Conservation (phyloP, 2,888 invertebrate species). For the Epistrophe grossulariae region DNA sequence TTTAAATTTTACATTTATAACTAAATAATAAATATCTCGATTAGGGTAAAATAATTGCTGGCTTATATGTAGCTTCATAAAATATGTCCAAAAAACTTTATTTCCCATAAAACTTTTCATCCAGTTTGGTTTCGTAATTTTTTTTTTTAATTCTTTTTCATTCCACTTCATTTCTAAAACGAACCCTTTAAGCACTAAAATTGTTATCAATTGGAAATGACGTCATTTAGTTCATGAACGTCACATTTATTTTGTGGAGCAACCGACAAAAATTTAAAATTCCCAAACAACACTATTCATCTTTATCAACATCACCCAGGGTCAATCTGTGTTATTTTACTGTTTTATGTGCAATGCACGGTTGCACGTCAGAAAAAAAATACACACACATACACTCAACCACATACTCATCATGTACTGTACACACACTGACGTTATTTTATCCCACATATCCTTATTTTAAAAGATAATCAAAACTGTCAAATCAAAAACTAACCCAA, state of each 20-base stretch:
- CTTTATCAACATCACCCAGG: conserved; percentile 27
- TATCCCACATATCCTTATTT: conserved; percentile 41
- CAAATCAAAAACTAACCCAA: conserved; percentile 57
- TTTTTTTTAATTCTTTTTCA: background rate
- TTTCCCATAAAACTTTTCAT: background rate
- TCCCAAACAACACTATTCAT: conserved; percentile 17
- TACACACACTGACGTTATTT: background rate
- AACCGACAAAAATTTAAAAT: conserved; percentile 31
- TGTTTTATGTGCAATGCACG: conserved; percentile 2
- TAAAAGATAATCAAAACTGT: conserved; percentile 71
- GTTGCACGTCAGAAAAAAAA: background rate
- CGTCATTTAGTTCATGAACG: conserved; percentile 15
- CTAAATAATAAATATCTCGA: background rate
- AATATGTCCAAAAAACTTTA: background rate
- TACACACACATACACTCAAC: background rate
- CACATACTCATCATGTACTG: background rate
- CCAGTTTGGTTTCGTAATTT: background rate
- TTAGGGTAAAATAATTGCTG: background rate
- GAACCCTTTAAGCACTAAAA: background rate
- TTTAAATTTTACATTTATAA: no score
- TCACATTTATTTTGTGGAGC: conserved; percentile 8
- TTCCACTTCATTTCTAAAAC: background rate
- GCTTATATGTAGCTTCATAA: no score
- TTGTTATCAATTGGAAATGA: conserved; percentile 18
- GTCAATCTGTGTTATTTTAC: conserved; percentile 31